phyloP scores from a whole-genome alignment of 2,113 vertebrate genomes.

The Suncus etruscus region DNA sequence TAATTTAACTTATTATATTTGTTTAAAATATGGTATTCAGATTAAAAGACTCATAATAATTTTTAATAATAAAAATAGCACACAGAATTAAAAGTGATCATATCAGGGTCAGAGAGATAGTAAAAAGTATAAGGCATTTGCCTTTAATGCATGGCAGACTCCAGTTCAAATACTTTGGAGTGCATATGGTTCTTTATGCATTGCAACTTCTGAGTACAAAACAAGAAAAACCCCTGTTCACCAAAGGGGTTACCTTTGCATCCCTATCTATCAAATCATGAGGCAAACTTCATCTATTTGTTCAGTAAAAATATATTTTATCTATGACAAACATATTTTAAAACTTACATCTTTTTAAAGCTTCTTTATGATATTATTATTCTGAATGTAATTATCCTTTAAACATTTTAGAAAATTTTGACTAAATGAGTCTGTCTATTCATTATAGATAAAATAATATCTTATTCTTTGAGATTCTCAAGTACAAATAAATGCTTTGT shows the following conservation, averaged over 20 bases:
- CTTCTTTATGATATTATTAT: conserved; percentile 53
- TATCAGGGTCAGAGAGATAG: too few relatives aligned
- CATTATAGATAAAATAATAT: conserved; percentile 53
- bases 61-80: conserved; percentile 6
- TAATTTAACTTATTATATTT: background rate
- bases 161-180: too few relatives aligned
- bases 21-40: background rate
- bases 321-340: conserved; percentile 49
- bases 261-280: background rate
- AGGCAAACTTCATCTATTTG: background rate
- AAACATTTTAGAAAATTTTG: conserved; percentile 11
- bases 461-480: background rate
- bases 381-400: conserved; percentile 53
- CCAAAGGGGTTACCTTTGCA: too few relatives aligned
- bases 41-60: background rate
- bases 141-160: too few relatives aligned
- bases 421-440: background rate
- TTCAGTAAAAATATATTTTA: conserved; percentile 34
- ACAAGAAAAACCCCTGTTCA: too few relatives aligned
- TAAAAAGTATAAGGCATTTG: too few relatives aligned
- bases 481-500: background rate
- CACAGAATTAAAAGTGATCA: conserved; percentile 21
- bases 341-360: background rate
- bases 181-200: too few relatives aligned
- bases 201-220: too few relatives aligned